Base-by-base conservation (phyloP, 92 coral and sea anemone species). In the Epizoanthus rinbou region DNA sequence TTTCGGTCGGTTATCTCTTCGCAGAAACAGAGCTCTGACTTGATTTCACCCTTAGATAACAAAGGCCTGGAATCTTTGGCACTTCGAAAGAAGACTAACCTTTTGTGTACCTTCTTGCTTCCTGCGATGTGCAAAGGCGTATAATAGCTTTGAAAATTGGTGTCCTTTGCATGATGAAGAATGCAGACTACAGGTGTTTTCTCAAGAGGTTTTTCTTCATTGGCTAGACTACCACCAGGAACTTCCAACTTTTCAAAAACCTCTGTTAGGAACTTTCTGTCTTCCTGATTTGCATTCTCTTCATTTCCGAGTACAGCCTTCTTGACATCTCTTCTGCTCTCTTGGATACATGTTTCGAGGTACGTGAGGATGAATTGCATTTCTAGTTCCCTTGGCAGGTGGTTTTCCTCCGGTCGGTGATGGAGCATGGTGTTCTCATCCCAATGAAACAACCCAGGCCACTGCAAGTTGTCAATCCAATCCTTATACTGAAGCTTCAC, bases 401-500 rank as follows among this genome's bases (percentile, higher is more conserved):
- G 57, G 56, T 59, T 81, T 15, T n/a, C 75, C 64, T 25, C 24
- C 19, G 86, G 86, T 33, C 58, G 59, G 52, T 31, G 39, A 4
- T 25, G 1, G 16, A 74, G 79, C 37, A 17, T 24, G 16, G 79
- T 74, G 2, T 35, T 53, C 45, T 76, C 85, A 17, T 57, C 47
- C 90, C 90, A 87, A 0, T 45, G 50, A 39, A 82, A 87, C 60
- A 87, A 24, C n/a, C 45, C 43, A 17, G 85, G 79, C 33, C 15
- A 25, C 17, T 22, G 22, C n/a, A 82, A 64, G 67, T 31, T 63
- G 53, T 68, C 64, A 65, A 83, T 59, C 87, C 90, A 87, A 53
- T 76, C 87, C 15, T 62, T 83, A 85, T 87, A 83, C 57, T 82
- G 90, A 5, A 83, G 82, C 79, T 87, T 87, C 66, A 62, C 47